phyloP scores from a whole-genome alignment of 2,888 invertebrate species.

The Brassicogethes aeneus region DNA sequence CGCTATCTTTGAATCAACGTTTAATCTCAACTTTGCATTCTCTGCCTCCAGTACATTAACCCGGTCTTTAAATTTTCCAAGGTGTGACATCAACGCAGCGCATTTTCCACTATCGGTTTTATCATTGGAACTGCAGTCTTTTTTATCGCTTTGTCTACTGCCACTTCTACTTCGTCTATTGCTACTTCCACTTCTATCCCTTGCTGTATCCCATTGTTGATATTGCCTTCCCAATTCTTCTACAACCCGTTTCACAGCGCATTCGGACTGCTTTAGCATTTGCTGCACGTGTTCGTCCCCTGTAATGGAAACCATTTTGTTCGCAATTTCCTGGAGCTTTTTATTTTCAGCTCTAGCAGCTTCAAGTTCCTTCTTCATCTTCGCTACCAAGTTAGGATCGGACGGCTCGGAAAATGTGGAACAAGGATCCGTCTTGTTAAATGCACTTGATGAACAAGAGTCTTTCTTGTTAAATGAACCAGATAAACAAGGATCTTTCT shows the following conservation, averaged over 20 bases:
- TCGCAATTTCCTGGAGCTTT: conserved; percentile 22
- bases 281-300: conserved; percentile 30
- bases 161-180: no score
- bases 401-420: no score
- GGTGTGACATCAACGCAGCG: background rate
- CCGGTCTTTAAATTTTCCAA: conserved; percentile 4
- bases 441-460: no score
- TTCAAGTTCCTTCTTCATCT: conserved; percentile 21
- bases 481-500: no score
- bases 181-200: no score
- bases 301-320: conserved; percentile 19
- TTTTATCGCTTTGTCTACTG: no score
- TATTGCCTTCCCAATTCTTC: conserved; percentile 31
- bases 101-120: no score
- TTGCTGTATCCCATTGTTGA: conserved; percentile 25
- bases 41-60: conserved; percentile 19
- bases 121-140: no score
- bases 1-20: conserved; percentile 11
- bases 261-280: conserved; percentile 33
- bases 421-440: no score
- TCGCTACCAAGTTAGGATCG: conserved; percentile 16
- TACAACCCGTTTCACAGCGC: conserved; percentile 30
- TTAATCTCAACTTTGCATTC: conserved; percentile 18
- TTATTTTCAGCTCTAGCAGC: conserved; percentile 23
- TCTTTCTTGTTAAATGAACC: no score